These are phyloP conservation scores for Enoplosus armatus DNA, from an alignment of 2,797 vertebrate species.

Conservation along the genomic window DNA sequence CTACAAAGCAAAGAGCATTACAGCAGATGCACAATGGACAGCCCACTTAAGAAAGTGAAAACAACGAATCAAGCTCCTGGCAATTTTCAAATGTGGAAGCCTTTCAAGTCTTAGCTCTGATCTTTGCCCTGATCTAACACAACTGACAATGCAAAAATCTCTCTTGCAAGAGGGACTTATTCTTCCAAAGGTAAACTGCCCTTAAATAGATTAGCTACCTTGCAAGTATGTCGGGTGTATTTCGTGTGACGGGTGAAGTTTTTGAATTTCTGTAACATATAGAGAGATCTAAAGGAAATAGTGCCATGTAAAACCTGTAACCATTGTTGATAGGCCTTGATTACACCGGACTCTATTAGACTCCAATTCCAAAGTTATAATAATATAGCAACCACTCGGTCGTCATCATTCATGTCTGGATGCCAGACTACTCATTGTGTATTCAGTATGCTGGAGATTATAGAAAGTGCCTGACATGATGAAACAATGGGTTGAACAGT, in stretches of 20 bases:
- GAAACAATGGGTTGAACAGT: not conserved
- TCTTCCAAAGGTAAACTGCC: not conserved
- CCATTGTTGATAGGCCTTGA: not conserved
- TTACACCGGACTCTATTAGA: not conserved
- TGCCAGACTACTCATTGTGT: not conserved
- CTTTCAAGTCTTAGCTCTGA: slow-evolving; percentile 17
- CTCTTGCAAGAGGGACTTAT: not conserved
- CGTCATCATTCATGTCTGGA: not conserved
- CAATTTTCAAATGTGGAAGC: not conserved
- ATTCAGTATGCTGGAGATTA: not conserved
- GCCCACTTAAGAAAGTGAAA: not conserved
- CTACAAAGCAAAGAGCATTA: not conserved
- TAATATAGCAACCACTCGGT: not conserved
- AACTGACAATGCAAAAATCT: not conserved
- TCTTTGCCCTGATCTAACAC: slow-evolving; percentile 3
- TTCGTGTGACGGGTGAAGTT: not conserved
- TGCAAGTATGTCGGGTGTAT: not conserved
- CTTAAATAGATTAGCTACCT: slow-evolving; percentile 8
- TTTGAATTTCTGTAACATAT: not conserved
- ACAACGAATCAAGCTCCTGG: slow-evolving; percentile 17
- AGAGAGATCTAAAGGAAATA: too few relatives aligned
- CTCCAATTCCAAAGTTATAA: too few relatives aligned
- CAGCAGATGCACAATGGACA: slow-evolving; percentile 9
- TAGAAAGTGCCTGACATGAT: not conserved
- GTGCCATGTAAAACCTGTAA: not conserved